Base-by-base conservation (phyloP, 1,140 invertebrate species). In the Drosophila takahashii region DNA sequence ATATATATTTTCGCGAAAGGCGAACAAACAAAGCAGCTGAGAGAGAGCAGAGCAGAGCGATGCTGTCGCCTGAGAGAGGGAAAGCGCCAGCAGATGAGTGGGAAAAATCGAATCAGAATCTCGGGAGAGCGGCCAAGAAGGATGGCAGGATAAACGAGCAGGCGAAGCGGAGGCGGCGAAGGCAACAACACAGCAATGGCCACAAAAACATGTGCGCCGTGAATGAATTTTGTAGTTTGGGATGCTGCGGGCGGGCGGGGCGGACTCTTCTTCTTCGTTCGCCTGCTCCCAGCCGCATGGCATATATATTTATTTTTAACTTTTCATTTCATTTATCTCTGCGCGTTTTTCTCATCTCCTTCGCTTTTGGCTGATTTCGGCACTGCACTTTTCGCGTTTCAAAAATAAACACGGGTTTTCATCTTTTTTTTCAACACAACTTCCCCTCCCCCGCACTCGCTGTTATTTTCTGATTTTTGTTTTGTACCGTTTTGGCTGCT, bases 281-380 rank as follows among this genome's bases (percentile, higher is more conserved):
- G 26, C 9, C 3, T 39, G 5, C 52, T 5, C 69, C 16, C 39
- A 59, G 72, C 65, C 78, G 75, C 77, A 87, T 86, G 83, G 75
- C 83, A 83, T 87, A 79, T 87, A 86, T 87, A 87, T 87, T 87
- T 87, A 87, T 87, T 87, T 87, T 59, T 87, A 87, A 87, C 83
- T 87, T 87, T 87, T 87, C 84, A 87, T 87, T 87, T 87, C 83
- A 79, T 87, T 87, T 87, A 67, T 81, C 83, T 86, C 83, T 86
- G 47, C 78, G 72, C 78, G 27, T 29, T 50, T 45, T 48, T 16
- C 27, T 74, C 59, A 60, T 44, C 64, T 61, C 42, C 59, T 56
- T 29, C 53, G 51, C 60, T 65, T 42, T 42, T 50, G 39, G 26
- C 34, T 65, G 10, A 34, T 60, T 71, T 70, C 18, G 37, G 45